Evolutionary conservation across 2,888 invertebrate species (phyloP), one percentile per base, ranked within the genome.

Genomic region (Nyleta sp.): DNA sequence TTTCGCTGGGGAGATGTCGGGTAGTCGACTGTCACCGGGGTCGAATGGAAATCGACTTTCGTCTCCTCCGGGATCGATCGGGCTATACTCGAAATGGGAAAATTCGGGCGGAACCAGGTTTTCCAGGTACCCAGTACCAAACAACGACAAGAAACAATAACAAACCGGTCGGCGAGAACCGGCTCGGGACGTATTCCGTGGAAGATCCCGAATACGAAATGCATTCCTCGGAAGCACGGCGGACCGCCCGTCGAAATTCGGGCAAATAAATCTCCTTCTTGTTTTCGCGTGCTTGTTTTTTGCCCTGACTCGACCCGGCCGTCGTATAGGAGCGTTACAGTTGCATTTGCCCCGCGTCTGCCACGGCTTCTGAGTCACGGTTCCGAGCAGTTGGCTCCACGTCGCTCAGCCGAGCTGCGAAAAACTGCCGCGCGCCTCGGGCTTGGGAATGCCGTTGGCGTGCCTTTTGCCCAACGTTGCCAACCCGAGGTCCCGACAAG

Each of bases 161-260:
- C 86, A 85, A 86, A 87, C 82, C 83, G 84, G 84, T 85, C 84
- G 80, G 78, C 72, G 70, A 80, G 78, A 72, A 73, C 73, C 77
- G 68, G 76, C 75, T 70, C 57, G 64, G 73, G 75, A 83, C 84
- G 84, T 87, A 89, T 87, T 88, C 87, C 84, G 80, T 82, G 85
- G 85, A 88, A 85, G 86, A 88, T 86, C 84, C 84, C 87, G 90
- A 89, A 90, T 90, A 84, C 88, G 85, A 89, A 88, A 90, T 89
- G 85, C 88, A 88, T 90, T 90, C 89, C 87, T 84, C 79, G 87
- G 83, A 86, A 85, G 84, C 84, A 80, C 82, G 78, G 70, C 48
- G 77, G 80, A 81, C 77, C 80, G 83, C 81, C 82, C 85, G 83
- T 85, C 85, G 87, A 89, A 89, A 87, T 87, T 88, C 88, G 86